Conservation (phyloP, 92 coral and sea anemone genomes). For the Porites evermanni region DNA sequence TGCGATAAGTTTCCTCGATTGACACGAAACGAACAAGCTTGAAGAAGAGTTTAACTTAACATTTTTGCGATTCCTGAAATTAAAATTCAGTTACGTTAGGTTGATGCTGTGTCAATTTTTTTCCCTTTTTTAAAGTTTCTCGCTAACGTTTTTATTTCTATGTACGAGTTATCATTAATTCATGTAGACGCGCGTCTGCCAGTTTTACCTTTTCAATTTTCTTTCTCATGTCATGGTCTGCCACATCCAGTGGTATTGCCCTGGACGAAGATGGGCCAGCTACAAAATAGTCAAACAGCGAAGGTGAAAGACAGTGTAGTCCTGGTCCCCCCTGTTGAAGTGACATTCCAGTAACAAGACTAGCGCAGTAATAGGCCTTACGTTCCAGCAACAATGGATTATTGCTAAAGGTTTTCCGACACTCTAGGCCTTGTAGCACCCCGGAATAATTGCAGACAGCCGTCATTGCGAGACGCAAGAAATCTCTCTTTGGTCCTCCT, state of each 20-base stretch:
- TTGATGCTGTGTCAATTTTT: too few relatives aligned
- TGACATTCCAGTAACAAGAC: conserved; percentile 39
- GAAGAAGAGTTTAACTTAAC: too few relatives aligned
- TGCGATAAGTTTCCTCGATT: too few relatives aligned
- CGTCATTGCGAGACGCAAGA: conserved; percentile 38
- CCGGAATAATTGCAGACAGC: conserved; percentile 13
- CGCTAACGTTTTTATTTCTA: too few relatives aligned
- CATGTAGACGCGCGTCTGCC: not conserved
- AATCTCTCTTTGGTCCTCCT: conserved; percentile 57
- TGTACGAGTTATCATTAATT: not conserved
- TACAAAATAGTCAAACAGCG: not conserved
- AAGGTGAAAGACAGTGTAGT: conserved; percentile 33
- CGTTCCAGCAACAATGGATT: conserved; percentile 2
- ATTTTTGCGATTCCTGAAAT: too few relatives aligned
- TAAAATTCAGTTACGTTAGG: too few relatives aligned
- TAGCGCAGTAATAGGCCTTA: conserved; percentile 29
- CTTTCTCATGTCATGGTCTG: conserved; percentile 9
- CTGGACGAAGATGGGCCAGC: conserved; percentile 14
- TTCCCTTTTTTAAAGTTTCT: too few relatives aligned
- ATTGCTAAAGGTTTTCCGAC: too few relatives aligned
- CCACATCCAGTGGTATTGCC: conserved; percentile 21
- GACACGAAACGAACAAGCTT: too few relatives aligned
- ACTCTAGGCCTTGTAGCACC: conserved; percentile 40
- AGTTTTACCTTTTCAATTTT: conserved; percentile 21
- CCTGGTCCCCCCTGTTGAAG: conserved; percentile 44